Base-by-base conservation (phyloP, 1,140 invertebrate genomes). In the Papilio machaon region DNA sequence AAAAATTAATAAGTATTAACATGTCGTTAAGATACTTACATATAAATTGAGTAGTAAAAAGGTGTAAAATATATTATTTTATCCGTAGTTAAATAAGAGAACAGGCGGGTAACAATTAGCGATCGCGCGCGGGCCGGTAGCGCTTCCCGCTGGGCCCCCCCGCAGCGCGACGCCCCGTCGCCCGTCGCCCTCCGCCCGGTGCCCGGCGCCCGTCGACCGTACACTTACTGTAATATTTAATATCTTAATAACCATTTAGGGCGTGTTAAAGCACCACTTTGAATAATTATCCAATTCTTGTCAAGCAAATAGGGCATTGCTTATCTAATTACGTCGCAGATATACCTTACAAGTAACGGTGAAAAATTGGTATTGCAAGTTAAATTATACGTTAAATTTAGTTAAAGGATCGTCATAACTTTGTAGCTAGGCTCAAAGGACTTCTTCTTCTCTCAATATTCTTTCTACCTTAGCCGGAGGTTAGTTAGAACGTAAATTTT, bases 181-280 rank as follows among this genome's bases (percentile, higher is more conserved):
- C 60, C 60, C 60, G 19, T 13, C 23, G 83, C 85, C 84, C 85
- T 88, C 82, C 80, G 75, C 85, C 85, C 84, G 54, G 7, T 17
- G 54, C 54, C 54, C 54, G 54, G 17, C 17, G 77, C 80, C 85
- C 73, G 80, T 78, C 80, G 70, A 86, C 84, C 60, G 86, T 81
- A 83, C 79, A 54, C 80, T 81, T 81, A 81, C 82, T 83, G 85
- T 89, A 85, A 91, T 92, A 91, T 94, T 91, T 94, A 92, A 94
- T 94, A 94, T 92, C 91, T 93, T 92, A 93, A 94, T 94, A 92
- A 92, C 89, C 88, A 85, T 88, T 93, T 90, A 91, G 89, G 85
- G 89, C 82, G 88, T 88, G 85, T 89, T 89, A 85, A 90, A 84
- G 81, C 85, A 87, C 84, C 87, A 87, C 82, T 90, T 88, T 89